A percentile compares a stretch with the other conserved stretches of the same genome.
These are phyloP conservation scores for Indicator maculatus DNA, from an alignment of 2,113 vertebrate species.

Conservation along the genomic window DNA sequence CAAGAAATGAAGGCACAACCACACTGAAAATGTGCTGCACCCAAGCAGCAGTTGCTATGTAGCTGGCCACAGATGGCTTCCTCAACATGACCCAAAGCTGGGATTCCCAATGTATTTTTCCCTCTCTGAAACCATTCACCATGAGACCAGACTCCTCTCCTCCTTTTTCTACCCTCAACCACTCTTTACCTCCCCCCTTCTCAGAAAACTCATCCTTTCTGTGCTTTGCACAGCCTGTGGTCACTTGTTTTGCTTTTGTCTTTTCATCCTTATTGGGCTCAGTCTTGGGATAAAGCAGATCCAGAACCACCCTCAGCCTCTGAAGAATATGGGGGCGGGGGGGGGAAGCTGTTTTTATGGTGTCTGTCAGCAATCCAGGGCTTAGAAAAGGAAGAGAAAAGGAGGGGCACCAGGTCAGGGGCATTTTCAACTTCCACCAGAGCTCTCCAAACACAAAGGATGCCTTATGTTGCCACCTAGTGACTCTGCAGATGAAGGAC, in stretches of 20 bases:
- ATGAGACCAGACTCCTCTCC: not conserved
- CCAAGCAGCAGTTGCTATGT: not conserved
- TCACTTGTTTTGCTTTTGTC: not conserved
- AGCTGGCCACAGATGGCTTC: not conserved
- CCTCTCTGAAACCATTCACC: not conserved
- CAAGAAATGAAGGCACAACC: not conserved
- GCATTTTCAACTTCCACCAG: not conserved
- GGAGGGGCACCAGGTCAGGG: not conserved
- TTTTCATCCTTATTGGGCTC: rapidly evolving
- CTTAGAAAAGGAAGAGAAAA: not conserved
- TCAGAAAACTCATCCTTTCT: not conserved
- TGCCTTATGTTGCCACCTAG: slow-evolving; percentile 56
- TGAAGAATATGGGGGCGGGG: not conserved
- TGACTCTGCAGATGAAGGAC: not conserved
- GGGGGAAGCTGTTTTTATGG: not conserved
- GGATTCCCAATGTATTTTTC: not conserved
- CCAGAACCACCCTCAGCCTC: rapidly evolving
- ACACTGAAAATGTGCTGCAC: not conserved
- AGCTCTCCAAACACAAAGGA: not conserved
- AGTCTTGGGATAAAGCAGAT: not conserved
- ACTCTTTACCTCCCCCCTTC: not conserved
- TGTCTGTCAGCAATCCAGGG: not conserved
- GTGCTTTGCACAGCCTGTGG: not conserved
- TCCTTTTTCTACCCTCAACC: not conserved
- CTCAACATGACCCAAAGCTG: rapidly evolving